A percentile compares a stretch with the other conserved stretches of the same genome.
phyloP scores from a whole-genome alignment of 2,888 invertebrate genomes.

The Erebia epiphron region DNA sequence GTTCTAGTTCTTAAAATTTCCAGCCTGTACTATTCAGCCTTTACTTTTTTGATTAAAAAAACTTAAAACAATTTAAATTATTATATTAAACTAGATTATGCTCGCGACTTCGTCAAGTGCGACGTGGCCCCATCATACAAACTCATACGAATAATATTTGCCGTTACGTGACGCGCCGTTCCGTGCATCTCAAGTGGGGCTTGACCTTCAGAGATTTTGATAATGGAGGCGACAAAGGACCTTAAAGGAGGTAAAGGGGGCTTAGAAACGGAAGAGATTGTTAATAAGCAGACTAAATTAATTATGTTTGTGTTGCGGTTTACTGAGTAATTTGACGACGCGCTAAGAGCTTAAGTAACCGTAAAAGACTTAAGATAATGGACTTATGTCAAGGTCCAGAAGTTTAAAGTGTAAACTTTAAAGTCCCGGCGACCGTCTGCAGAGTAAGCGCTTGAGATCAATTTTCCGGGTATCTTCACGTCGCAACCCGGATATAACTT shows the following conservation, averaged over 20 bases:
- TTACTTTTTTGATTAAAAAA: too few relatives aligned
- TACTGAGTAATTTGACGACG: neutral
- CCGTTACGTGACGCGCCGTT: too few relatives aligned
- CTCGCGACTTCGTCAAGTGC: too few relatives aligned
- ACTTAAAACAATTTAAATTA: too few relatives aligned
- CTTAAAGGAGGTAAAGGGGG: too few relatives aligned
- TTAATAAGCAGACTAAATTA: constrained; percentile 6
- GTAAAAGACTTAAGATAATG: constrained; percentile 8
- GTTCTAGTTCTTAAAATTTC: too few relatives aligned
- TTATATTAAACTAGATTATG: too few relatives aligned
- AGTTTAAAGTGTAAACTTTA: constrained; percentile 3
- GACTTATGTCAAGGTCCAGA: constrained; percentile 9
- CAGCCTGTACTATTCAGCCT: too few relatives aligned
- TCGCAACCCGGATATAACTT: constrained; percentile 1
- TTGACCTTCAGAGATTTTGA: too few relatives aligned
- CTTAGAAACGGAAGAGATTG: neutral
- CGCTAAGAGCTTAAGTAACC: neutral
- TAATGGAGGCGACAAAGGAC: too few relatives aligned
- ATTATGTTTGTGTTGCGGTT: neutral
- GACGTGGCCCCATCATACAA: neutral
- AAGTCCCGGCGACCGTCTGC: neutral
- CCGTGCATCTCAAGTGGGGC: too few relatives aligned
- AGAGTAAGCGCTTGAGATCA: constrained; percentile 1
- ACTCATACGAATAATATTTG: too few relatives aligned
- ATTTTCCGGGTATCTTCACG: constrained; percentile 22